phyloP scores from a whole-genome alignment of 2,797 vertebrate genomes.

The Apogon hyalosoma region DNA sequence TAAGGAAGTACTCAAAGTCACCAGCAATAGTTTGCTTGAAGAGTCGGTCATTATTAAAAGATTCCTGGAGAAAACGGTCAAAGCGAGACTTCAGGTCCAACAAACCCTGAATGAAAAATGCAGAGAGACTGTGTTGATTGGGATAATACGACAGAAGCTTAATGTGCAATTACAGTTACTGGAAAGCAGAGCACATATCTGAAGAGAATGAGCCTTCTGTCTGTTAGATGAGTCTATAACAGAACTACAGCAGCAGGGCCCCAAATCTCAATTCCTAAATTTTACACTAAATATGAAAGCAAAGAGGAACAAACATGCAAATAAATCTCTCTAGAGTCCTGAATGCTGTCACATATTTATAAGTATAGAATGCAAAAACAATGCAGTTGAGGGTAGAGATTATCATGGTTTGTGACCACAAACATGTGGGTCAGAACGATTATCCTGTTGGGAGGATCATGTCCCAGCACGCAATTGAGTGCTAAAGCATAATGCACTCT shows the following conservation, averaged over 20 bases:
- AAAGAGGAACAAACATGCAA: slow-evolving; percentile 5
- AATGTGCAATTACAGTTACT: slow-evolving; percentile 8
- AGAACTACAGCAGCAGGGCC: neutral
- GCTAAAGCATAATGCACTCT: neutral
- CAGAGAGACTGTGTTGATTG: neutral
- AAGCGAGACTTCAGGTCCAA: slow-evolving; percentile 97
- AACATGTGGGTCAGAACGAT: neutral
- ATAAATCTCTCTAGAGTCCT: neutral
- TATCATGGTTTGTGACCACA: slow-evolving; percentile 24
- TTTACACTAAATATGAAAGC: neutral
- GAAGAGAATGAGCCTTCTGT: slow-evolving; percentile 1
- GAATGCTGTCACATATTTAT: slow-evolving; percentile 7
- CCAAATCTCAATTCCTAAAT: slow-evolving; percentile 2
- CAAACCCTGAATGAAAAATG: slow-evolving; percentile 86
- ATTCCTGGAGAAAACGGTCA: slow-evolving; percentile 96
- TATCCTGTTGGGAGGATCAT: slow-evolving; percentile 19
- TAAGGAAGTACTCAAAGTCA: slow-evolving; percentile 99
- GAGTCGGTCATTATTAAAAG: slow-evolving; percentile 97
- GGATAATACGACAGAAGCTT: slow-evolving; percentile 11
- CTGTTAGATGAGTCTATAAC: neutral
- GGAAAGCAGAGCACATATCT: neutral
- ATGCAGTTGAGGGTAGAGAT: slow-evolving; percentile 13
- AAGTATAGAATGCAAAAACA: neutral
- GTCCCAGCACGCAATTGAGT: slow-evolving; percentile 2
- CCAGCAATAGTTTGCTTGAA: slow-evolving; percentile 99